A percentile compares a stretch with the other conserved stretches of the same genome.
phyloP scores from a whole-genome alignment of 2,888 invertebrate genomes.

The Gymnosoma rotundatum region DNA sequence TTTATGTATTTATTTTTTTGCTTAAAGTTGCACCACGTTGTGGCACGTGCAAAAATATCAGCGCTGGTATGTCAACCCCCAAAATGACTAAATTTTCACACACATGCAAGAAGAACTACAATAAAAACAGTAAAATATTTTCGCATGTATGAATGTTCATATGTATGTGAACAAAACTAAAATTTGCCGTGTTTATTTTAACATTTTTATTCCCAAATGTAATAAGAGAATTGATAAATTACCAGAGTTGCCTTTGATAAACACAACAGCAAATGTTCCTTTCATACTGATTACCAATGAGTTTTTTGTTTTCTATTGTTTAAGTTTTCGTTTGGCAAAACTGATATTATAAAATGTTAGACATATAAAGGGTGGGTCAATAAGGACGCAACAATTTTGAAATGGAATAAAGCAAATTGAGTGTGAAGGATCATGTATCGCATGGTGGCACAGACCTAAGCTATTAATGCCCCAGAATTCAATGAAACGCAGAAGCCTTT shows the following conservation, averaged over 20 bases:
- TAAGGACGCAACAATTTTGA: too few species aligned
- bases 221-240: conserved; percentile 39
- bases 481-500: too few species aligned
- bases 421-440: too few species aligned
- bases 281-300: neutral
- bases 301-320: too few species aligned
- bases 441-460: too few species aligned
- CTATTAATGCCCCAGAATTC: too few species aligned
- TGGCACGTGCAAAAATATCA: conserved; percentile 68
- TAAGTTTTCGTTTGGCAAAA: too few species aligned
- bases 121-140: neutral
- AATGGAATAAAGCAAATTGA: too few species aligned
- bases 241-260: conserved; percentile 6
- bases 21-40: conserved; percentile 51
- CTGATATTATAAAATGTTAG: too few species aligned
- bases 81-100: conserved; percentile 3
- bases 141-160: neutral
- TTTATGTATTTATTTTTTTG: conserved; percentile 23
- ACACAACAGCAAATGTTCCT: neutral
- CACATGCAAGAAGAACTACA: neutral
- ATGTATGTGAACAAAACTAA: neutral
- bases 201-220: conserved; percentile 52
- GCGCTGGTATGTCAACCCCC: conserved; percentile 59
- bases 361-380: too few species aligned
- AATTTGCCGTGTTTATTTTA: conserved; percentile 32